Evolutionary conservation across 2,113 vertebrate species (phyloP).

Genomic region (Dasyurus viverrinus): DNA sequence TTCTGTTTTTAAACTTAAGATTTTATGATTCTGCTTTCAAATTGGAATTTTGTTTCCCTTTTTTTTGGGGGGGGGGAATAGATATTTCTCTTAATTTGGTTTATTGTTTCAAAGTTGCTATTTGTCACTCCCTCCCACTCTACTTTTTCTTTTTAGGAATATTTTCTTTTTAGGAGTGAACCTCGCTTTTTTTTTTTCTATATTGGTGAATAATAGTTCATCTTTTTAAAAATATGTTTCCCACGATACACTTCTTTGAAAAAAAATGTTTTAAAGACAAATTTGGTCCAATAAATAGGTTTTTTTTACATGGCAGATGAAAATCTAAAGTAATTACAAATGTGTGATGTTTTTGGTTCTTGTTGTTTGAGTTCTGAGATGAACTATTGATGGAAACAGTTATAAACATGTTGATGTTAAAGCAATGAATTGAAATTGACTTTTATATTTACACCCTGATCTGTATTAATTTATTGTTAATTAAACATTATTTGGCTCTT

Average conservation of each 20-base stretch:
- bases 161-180: background rate
- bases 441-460: background rate
- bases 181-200: background rate
- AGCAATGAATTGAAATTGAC: conserved; percentile 2
- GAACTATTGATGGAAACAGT: conserved; percentile 27
- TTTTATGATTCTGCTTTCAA: background rate
- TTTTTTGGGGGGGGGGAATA: background rate
- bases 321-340: conserved; percentile 43
- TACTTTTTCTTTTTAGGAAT: background rate
- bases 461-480: conserved; percentile 43
- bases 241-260: background rate
- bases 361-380: conserved; percentile 52
- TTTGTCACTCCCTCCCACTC: background rate
- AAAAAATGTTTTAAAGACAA: conserved; percentile 17
- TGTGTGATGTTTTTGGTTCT: background rate
- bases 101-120: background rate
- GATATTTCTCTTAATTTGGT: background rate
- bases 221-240: background rate
- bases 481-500: background rate
- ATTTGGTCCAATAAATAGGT: conserved; percentile 27
- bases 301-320: conserved; percentile 3
- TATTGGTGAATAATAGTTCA: background rate
- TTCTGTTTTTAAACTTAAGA: background rate
- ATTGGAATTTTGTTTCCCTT: background rate
- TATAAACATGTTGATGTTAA: background rate